phyloP scores from a whole-genome alignment of 2,797 vertebrate genomes.

The Halcyon badia region DNA sequence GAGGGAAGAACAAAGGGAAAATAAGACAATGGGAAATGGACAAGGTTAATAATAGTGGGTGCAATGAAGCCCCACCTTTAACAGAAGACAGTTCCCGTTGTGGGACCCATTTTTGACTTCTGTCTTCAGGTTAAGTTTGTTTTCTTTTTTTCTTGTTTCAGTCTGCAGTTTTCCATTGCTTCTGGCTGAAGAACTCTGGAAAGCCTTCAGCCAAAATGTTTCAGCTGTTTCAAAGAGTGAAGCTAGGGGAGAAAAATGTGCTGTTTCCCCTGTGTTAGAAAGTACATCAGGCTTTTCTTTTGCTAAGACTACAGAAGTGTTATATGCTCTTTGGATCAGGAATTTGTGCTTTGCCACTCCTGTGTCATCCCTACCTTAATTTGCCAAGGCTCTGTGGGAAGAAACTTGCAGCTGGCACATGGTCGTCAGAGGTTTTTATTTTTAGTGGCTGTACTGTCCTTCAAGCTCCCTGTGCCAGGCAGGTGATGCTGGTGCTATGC shows the following conservation, averaged over 20 bases:
- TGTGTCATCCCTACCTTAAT: neutral
- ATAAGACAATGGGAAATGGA: conserved; percentile 40
- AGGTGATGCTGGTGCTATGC: neutral
- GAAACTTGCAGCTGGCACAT: neutral
- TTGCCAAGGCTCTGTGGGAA: neutral
- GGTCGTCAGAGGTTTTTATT: neutral
- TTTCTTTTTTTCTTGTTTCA: neutral
- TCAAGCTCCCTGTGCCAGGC: neutral
- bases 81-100: conserved; percentile 23
- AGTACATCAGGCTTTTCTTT: neutral
- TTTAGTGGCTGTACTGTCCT: neutral
- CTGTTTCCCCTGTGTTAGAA: neutral
- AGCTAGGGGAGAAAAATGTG: neutral
- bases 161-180: conserved; percentile 19
- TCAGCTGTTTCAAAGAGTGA: neutral
- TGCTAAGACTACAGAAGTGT: neutral
- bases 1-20: conserved; percentile 63
- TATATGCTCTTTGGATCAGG: neutral
- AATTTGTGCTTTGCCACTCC: neutral
- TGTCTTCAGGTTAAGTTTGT: neutral
- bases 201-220: conserved; percentile 35
- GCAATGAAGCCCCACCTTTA: conserved; percentile 19
- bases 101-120: neutral
- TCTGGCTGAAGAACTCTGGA: conserved; percentile 13
- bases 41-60: neutral